Conservation (phyloP, 1,140 invertebrate genomes). For the Anastrepha obliqua region DNA sequence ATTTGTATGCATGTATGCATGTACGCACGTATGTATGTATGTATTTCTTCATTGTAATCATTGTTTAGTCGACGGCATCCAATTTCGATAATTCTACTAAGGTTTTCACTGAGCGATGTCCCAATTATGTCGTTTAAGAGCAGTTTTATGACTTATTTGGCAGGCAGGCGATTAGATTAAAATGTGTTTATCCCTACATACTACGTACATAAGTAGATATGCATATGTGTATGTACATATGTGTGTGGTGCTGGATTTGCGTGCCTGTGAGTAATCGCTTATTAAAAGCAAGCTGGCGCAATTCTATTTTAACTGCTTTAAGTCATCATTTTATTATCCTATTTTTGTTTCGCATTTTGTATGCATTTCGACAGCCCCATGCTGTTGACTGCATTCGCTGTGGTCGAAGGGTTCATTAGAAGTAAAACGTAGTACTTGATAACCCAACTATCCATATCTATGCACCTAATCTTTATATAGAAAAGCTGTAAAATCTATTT, state of each 20-base stretch:
- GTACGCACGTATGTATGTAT: too few relatives aligned
- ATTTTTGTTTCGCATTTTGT: background rate
- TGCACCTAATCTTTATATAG: too few relatives aligned
- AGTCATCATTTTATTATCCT: background rate
- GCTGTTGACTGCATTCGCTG: too few relatives aligned
- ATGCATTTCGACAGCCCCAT: background rate
- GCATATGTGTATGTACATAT: too few relatives aligned
- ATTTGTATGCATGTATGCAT: too few relatives aligned
- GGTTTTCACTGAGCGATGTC: background rate
- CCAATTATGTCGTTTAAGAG: background rate
- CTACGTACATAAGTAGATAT: background rate
- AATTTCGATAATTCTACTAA: conserved; percentile 7
- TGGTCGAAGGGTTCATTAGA: too few relatives aligned
- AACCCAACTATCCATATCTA: too few relatives aligned
- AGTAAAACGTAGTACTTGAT: too few relatives aligned
- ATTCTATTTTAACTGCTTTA: too few relatives aligned
- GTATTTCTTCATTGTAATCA: background rate
- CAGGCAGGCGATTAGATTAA: conserved; percentile 28
- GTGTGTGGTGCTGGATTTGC: background rate
- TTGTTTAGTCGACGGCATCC: background rate
- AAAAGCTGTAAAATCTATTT: too few relatives aligned
- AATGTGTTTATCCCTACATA: background rate
- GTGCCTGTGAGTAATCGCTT: background rate
- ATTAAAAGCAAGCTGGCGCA: background rate
- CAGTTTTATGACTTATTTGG: background rate